phyloP scores from a whole-genome alignment of 2,797 vertebrate species.

The Labeo calbasu region DNA sequence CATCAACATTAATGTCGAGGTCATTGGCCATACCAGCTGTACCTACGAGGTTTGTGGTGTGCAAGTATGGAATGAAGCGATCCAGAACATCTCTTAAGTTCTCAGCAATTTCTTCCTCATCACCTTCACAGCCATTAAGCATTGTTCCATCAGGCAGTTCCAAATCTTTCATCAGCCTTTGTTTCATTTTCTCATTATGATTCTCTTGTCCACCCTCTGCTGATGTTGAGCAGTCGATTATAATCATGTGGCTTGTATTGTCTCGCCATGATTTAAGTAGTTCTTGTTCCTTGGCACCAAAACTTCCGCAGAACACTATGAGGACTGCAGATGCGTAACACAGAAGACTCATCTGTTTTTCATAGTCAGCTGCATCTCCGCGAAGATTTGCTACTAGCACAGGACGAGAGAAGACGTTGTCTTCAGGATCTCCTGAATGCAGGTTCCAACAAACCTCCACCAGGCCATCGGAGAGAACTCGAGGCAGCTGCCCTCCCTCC shows the following conservation, averaged over 20 bases:
- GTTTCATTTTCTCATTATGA: constrained; percentile 58
- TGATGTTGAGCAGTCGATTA: constrained; percentile 68
- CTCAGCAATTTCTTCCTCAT: constrained; percentile 66
- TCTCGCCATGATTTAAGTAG: constrained; percentile 68
- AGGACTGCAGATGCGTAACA: constrained; percentile 78
- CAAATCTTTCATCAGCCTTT: constrained; percentile 60
- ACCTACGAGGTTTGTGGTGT: constrained; percentile 73
- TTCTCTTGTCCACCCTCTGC: constrained; percentile 52
- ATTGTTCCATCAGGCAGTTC: constrained; percentile 63
- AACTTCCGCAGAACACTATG: constrained; percentile 80
- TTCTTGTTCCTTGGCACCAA: constrained; percentile 72
- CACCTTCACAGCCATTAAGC: constrained; percentile 62
- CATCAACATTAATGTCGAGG: constrained; percentile 76
- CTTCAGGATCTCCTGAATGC: constrained; percentile 69
- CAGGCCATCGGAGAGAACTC: constrained; percentile 74
- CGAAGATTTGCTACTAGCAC: constrained; percentile 80
- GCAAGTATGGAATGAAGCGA: constrained; percentile 64
- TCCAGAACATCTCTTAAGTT: constrained; percentile 64
- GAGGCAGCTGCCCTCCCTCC: constrained; percentile 73
- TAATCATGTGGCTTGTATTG: constrained; percentile 65
- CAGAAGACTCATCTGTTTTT: constrained; percentile 75
- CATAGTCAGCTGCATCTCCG: constrained; percentile 75
- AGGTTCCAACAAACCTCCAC: constrained; percentile 83
- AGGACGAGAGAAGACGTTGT: constrained; percentile 75
- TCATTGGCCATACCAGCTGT: constrained; percentile 70